Conservation (phyloP, 2,888 invertebrate genomes). For the Ophioninae sp. region DNA sequence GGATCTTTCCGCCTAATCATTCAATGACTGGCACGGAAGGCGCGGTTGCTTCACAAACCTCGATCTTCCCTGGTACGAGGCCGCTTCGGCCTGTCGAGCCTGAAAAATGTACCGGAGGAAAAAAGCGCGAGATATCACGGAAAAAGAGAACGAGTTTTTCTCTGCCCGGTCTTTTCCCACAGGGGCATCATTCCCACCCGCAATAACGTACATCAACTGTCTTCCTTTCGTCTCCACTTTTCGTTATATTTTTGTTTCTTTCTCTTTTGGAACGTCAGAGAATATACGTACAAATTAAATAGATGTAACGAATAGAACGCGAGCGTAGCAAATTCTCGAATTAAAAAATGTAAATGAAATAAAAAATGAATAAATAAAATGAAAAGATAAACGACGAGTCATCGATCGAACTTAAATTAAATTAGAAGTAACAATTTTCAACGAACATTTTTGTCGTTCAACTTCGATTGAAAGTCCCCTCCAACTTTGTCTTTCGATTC, state of each 20-base stretch:
- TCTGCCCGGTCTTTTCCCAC: neutral
- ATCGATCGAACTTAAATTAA: no score
- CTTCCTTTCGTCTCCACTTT: neutral
- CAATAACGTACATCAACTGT: neutral
- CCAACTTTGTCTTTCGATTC: no score
- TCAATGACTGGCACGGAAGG: conserved; percentile 55
- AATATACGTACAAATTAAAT: neutral
- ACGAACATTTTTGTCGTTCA: no score
- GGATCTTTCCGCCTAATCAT: conserved; percentile 58
- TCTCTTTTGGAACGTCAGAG: neutral
- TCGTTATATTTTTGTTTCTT: neutral
- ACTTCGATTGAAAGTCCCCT: no score
- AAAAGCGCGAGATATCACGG: neutral
- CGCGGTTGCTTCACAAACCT: conserved; percentile 28
- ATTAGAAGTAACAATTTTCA: no score
- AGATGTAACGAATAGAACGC: no score
- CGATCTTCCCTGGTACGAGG: neutral
- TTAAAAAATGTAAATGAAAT: no score
- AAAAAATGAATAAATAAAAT: no score
- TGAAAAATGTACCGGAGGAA: conserved; percentile 17
- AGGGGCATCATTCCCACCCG: neutral
- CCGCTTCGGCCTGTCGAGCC: conserved; percentile 5
- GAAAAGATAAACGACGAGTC: no score
- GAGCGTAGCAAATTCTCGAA: no score
- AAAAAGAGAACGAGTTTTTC: conserved; percentile 1